These are phyloP conservation scores for Danio rerio DNA, from an alignment of 2,113 vertebrate genomes.

Conservation along the genomic window GRCz12tu NC_133177.1:34018001-34018500, in stretches of 20 bases:
- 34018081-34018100: slow-evolving; percentile 19
- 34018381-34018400: slow-evolving; percentile 54
- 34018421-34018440: slow-evolving; percentile 8
- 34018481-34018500: neutral
- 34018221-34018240: slow-evolving; percentile 76
- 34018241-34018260: slow-evolving; percentile 65
- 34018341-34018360: slow-evolving; percentile 40
- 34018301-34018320: slow-evolving; percentile 71
- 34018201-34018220: slow-evolving; percentile 74
- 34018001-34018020: neutral
- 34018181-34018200: slow-evolving; percentile 69
- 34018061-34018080: slow-evolving; percentile 32
- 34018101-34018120: slow-evolving; percentile 34
- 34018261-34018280: slow-evolving; percentile 64
- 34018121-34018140: slow-evolving; percentile 64
- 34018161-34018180: slow-evolving; percentile 58
- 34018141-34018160: slow-evolving; percentile 29
- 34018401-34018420: neutral
- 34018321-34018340: slow-evolving; percentile 58
- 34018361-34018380: slow-evolving; percentile 37
- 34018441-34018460: slow-evolving; percentile 38
- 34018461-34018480: slow-evolving; percentile 22
- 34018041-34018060: slow-evolving; percentile 20
- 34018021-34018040: neutral
- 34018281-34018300: slow-evolving; percentile 64